Evolutionary conservation across 2,113 vertebrate species (phyloP).

Genomic region (Panurus biarmicus): DNA sequence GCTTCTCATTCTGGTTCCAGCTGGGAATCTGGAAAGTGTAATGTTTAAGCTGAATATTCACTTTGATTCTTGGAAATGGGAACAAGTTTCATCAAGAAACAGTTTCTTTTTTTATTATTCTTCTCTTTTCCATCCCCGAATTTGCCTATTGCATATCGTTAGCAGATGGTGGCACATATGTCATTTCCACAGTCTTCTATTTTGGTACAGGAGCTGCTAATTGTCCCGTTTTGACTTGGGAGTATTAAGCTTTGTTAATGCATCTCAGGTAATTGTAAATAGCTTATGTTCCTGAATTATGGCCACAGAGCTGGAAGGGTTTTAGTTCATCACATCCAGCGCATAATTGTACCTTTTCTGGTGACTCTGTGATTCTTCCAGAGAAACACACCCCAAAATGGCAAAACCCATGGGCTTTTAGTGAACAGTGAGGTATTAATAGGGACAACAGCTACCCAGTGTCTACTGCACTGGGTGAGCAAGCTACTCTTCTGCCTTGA

Average conservation of each 20-base stretch:
- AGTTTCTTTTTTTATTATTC: neutral
- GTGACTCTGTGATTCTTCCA: neutral
- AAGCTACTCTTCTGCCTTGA: neutral
- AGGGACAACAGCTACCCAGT: neutral
- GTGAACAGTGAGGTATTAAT: neutral
- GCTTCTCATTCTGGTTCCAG: neutral
- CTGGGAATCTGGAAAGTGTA: constrained; percentile 35
- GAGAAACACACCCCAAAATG: neutral
- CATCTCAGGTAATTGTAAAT: neutral
- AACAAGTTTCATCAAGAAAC: neutral
- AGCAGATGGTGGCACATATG: neutral
- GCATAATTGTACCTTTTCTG: neutral
- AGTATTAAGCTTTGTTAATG: neutral
- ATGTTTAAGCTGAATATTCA: neutral
- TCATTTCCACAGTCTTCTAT: neutral
- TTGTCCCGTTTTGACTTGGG: neutral
- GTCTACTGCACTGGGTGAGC: neutral
- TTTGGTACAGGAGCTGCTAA: neutral
- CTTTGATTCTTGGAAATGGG: constrained; percentile 32
- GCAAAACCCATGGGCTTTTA: neutral
- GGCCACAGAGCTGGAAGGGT: neutral
- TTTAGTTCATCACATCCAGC: neutral
- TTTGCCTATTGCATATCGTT: neutral
- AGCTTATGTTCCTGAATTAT: neutral
- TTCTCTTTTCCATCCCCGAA: neutral